A percentile compares a stretch with the other conserved stretches of the same genome.
Evolutionary conservation across 2,888 invertebrate species (phyloP).

Genomic region (Piscicola geometra): DNA sequence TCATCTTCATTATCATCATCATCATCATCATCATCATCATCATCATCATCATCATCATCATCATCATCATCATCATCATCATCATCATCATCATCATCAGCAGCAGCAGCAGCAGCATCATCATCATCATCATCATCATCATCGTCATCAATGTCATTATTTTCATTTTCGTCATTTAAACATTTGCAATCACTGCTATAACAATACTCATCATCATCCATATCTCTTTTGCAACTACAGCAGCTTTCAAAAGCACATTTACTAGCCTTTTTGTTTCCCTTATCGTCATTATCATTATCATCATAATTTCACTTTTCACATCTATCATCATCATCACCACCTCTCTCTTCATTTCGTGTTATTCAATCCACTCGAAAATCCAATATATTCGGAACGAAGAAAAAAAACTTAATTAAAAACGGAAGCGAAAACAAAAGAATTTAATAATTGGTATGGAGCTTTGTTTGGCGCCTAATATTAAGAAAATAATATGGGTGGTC

Average conservation of each 20-base stretch:
- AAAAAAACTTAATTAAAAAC: too few relatives aligned
- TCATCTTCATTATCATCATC: neutral
- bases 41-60: conserved; percentile 33
- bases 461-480: conserved; percentile 5
- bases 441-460: neutral
- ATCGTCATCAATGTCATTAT: conserved; percentile 24
- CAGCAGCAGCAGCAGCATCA: conserved; percentile 21
- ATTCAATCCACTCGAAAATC: too few relatives aligned
- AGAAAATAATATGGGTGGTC: neutral
- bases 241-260: neutral
- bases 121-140: conserved; percentile 28
- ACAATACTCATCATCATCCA: neutral
- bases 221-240: neutral
- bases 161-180: conserved; percentile 26
- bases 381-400: too few relatives aligned
- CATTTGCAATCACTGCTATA: neutral
- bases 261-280: too few relatives aligned
- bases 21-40: conserved; percentile 14
- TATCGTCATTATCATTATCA: too few relatives aligned
- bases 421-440: too few relatives aligned
- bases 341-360: neutral
- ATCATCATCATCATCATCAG: conserved; percentile 30
- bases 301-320: too few relatives aligned
- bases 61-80: conserved; percentile 33
- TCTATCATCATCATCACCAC: conserved; percentile 14